Evolutionary conservation across 1,140 invertebrate species (phyloP).

Genomic region (Trichomalopsis sarcophagae): DNA sequence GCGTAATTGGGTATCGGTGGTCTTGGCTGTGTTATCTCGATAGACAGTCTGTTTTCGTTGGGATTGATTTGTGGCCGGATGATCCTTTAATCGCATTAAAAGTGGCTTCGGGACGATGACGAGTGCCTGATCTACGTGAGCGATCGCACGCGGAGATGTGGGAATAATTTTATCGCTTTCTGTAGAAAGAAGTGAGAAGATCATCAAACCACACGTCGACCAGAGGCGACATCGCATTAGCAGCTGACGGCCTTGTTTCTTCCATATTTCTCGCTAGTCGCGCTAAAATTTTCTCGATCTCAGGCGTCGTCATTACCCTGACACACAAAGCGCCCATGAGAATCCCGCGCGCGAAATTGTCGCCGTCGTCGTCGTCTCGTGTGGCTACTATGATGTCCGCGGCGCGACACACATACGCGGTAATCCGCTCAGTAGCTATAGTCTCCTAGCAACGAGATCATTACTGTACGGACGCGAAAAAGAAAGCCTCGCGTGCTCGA

Average conservation of each 20-base stretch:
- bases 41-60: no score
- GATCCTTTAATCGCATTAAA: no score
- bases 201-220: background rate
- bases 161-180: no score
- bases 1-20: background rate
- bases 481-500: no score
- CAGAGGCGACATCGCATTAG: background rate
- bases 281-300: conserved; percentile 27
- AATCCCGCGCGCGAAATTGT: conserved; percentile 23
- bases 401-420: background rate
- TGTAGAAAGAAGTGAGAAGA: background rate
- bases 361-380: background rate
- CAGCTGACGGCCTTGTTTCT: background rate
- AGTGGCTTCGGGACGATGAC: no score
- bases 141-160: no score
- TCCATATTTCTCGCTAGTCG: background rate
- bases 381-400: no score
- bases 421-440: background rate
- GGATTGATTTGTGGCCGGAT: no score
- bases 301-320: conserved; percentile 30
- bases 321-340: conserved; percentile 39
- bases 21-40: background rate
- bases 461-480: background rate
- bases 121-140: no score
- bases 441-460: background rate